A percentile compares a stretch with the other conserved stretches of the same genome.
Evolutionary conservation across 2,113 vertebrate species (phyloP).

Genomic region (Poeciliopsis prolifica): DNA sequence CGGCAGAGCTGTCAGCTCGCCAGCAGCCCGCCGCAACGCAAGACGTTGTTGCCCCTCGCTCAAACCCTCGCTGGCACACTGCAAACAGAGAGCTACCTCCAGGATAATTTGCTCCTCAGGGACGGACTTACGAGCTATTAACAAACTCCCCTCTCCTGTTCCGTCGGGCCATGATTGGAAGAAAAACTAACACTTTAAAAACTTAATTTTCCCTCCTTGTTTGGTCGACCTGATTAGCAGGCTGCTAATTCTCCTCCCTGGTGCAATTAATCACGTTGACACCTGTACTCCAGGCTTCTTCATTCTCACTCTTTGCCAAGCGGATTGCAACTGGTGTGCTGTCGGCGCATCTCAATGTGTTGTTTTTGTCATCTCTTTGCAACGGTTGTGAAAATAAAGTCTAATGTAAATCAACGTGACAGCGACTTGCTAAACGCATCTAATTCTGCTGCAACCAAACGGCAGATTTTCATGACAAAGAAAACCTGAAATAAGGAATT

Average conservation of each 20-base stretch:
- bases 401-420: constrained; percentile 2
- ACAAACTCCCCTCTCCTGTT: constrained; percentile 70
- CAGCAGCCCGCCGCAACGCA: not conserved
- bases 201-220: constrained; percentile 72
- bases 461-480: not conserved
- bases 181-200: constrained; percentile 79
- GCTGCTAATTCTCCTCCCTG: constrained; percentile 74
- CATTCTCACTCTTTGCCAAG: constrained; percentile 41
- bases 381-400: constrained; percentile 29
- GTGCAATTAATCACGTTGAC: constrained; percentile 78
- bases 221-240: constrained; percentile 78
- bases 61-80: constrained; percentile 64
- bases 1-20: constrained; percentile 41
- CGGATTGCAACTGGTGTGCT: constrained; percentile 7
- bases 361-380: constrained; percentile 47
- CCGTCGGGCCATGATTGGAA: constrained; percentile 55
- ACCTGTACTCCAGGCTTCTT: constrained; percentile 58
- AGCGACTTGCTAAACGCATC: constrained; percentile 4
- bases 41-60: constrained; percentile 21
- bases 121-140: constrained; percentile 75
- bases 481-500: not conserved
- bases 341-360: constrained; percentile 30
- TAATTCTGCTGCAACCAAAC: constrained; percentile 6
- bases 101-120: constrained; percentile 73
- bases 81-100: constrained; percentile 71